Percentiles rank a stretch among this genome's conserved stretches.
These are phyloP conservation scores for Oreotrochilus melanogaster DNA, from an alignment of 2,113 vertebrate species.

Conservation along the genomic window DNA sequence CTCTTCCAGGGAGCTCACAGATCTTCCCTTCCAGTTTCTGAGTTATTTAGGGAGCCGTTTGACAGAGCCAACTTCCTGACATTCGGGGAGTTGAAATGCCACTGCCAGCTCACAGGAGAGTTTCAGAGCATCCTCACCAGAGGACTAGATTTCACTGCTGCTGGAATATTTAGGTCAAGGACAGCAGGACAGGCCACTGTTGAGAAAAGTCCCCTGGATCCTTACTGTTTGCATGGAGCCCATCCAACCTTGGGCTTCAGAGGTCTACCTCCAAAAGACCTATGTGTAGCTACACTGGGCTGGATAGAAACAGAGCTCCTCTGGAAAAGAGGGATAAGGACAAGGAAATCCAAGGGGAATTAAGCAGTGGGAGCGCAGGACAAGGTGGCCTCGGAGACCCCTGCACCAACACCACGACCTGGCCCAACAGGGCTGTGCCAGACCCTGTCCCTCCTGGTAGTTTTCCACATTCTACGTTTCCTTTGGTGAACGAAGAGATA, in stretches of 20 bases:
- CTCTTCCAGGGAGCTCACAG: neutral
- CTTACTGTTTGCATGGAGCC: neutral
- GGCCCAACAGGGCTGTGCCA: neutral
- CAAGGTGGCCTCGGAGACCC: neutral
- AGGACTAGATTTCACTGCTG: neutral
- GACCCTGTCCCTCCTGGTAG: accelerated
- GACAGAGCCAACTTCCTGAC: neutral
- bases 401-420: accelerated
- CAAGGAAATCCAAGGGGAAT: neutral
- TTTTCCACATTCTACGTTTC: neutral
- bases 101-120: neutral
- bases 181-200: neutral
- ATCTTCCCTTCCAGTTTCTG: neutral
- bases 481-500: accelerated
- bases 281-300: accelerated
- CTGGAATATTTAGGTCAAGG: constrained; percentile 53
- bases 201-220: neutral
- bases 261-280: neutral
- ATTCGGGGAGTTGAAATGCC: neutral
- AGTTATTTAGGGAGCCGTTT: neutral
- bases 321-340: neutral
- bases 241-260: neutral
- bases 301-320: neutral
- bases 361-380: neutral
- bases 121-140: neutral